Evolutionary conservation across 2,113 vertebrate genomes (phyloP).

Genomic region (Pyxicephalus adspersus): DNA sequence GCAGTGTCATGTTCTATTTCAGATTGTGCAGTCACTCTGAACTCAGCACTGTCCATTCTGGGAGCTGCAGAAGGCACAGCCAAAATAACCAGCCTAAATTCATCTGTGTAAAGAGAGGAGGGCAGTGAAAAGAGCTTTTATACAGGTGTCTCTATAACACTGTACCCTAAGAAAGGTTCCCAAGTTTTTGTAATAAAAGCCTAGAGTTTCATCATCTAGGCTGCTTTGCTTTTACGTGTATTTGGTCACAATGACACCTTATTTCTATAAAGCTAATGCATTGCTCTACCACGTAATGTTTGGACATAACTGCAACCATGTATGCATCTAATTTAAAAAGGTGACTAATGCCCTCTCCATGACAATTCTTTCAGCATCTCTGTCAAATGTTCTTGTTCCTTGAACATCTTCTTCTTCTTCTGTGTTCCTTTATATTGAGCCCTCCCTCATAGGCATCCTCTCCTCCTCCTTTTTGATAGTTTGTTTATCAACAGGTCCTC

Average conservation of each 20-base stretch:
- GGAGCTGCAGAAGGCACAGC: constrained; percentile 27
- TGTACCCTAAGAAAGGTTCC: not conserved
- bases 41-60: constrained; percentile 44
- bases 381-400: too few species aligned
- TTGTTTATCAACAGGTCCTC: constrained; percentile 40
- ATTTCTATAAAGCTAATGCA: too few species aligned
- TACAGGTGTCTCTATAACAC: constrained; percentile 22
- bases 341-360: too few species aligned
- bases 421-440: not conserved
- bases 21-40: constrained; percentile 32
- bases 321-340: too few species aligned
- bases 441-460: not conserved
- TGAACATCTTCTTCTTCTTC: too few species aligned
- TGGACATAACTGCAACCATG: too few species aligned
- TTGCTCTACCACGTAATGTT: too few species aligned
- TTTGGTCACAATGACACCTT: not conserved
- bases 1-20: constrained; percentile 48
- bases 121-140: not conserved
- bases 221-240: not conserved
- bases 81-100: constrained; percentile 52
- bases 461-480: not conserved
- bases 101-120: constrained; percentile 9
- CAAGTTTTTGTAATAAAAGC: constrained; percentile 1
- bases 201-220: constrained; percentile 1
- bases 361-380: too few species aligned